These are phyloP conservation scores for Desmodus rotundus DNA, from an alignment of 2,113 vertebrate genomes.

Conservation along the genomic window DNA sequence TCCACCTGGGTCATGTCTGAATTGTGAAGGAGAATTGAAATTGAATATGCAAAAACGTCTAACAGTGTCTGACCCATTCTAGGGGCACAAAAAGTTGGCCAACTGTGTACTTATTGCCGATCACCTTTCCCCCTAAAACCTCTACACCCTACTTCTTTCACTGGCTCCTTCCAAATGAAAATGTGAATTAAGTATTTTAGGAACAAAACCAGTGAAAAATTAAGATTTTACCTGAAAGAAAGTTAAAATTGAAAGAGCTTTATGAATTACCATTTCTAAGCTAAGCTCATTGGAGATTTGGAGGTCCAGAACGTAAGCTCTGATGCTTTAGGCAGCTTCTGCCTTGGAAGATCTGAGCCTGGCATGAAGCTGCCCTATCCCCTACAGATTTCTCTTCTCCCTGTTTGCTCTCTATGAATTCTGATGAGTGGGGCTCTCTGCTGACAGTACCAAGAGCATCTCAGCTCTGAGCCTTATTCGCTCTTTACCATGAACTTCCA, in stretches of 20 bases:
- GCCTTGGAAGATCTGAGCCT: neutral
- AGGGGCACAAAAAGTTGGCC: neutral
- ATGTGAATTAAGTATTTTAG: neutral
- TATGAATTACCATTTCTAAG: constrained; percentile 12
- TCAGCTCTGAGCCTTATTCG: neutral
- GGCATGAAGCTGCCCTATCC: neutral
- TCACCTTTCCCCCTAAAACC: neutral
- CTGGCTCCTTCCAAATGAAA: neutral
- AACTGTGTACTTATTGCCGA: neutral
- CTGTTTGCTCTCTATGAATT: neutral
- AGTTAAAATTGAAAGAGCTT: constrained; percentile 13
- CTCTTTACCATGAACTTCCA: neutral
- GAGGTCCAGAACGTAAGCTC: constrained; percentile 36
- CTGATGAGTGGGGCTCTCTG: neutral
- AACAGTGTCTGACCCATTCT: neutral
- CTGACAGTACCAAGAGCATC: neutral
- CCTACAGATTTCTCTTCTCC: neutral
- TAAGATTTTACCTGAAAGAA: neutral
- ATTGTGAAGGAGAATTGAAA: neutral
- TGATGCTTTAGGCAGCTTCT: neutral
- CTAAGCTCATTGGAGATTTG: constrained; percentile 15
- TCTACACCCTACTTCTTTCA: neutral
- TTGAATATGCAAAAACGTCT: neutral
- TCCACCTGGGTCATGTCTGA: neutral
- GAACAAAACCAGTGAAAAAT: neutral